Conservation (phyloP, 2,888 invertebrate genomes). For the Lithosia quadra region DNA sequence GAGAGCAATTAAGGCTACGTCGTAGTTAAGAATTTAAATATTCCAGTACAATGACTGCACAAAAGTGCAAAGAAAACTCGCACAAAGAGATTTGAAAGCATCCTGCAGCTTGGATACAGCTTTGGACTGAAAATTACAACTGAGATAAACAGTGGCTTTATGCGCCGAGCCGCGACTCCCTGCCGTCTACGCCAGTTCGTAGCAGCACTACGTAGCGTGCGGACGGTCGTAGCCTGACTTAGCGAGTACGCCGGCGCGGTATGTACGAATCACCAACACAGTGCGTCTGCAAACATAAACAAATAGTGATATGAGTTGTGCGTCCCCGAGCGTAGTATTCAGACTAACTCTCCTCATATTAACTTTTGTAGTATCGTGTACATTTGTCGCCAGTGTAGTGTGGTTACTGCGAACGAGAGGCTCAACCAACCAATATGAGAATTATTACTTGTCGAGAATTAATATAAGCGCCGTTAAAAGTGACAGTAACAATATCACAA, state of each 20-base stretch:
- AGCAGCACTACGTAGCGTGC: constrained; percentile 71
- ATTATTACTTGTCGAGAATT: constrained; percentile 86
- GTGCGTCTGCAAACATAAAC: constrained; percentile 78
- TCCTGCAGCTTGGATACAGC: constrained; percentile 79
- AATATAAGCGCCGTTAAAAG: constrained; percentile 79
- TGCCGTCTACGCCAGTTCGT: constrained; percentile 75
- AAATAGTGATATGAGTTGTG: constrained; percentile 87
- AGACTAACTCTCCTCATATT: constrained; percentile 81
- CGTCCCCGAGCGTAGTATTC: constrained; percentile 78
- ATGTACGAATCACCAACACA: constrained; percentile 75
- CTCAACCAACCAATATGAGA: constrained; percentile 80
- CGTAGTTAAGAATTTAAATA: constrained; percentile 67
- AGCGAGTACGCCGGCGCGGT: constrained; percentile 74
- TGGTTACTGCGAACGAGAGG: constrained; percentile 79
- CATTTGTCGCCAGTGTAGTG: constrained; percentile 82
- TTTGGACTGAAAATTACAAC: constrained; percentile 81
- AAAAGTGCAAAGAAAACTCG: constrained; percentile 77
- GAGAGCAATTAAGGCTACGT: constrained; percentile 60
- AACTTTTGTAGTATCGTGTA: constrained; percentile 81
- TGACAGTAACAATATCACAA: constrained; percentile 70
- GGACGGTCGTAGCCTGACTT: constrained; percentile 75
- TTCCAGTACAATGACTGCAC: constrained; percentile 74
- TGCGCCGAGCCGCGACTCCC: constrained; percentile 62
- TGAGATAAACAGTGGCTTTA: constrained; percentile 75
- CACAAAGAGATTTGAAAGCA: constrained; percentile 83